Conservation (phyloP, 2,797 vertebrate species). For the Ficedula albicollis region DNA sequence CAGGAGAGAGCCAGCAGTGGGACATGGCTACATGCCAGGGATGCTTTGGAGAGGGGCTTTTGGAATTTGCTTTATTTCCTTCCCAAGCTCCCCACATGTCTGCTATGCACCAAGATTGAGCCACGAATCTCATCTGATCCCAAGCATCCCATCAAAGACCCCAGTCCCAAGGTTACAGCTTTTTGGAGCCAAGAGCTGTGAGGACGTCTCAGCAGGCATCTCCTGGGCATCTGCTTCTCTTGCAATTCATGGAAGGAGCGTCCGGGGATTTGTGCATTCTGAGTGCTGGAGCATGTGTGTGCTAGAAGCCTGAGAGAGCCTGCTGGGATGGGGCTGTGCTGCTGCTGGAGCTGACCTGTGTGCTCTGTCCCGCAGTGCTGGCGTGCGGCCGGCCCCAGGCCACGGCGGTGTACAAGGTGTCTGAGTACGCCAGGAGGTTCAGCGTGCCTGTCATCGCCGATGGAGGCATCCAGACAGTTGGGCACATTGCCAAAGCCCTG, state of each 20-base stretch:
- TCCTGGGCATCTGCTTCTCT: neutral
- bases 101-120: neutral
- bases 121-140: rapidly evolving
- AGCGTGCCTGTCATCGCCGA: slow-evolving; percentile 95
- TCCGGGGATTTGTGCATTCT: neutral
- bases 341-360: neutral
- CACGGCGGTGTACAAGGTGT: slow-evolving; percentile 97
- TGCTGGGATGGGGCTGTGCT: neutral
- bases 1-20: neutral
- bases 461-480: slow-evolving; percentile 94
- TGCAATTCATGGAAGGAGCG: neutral
- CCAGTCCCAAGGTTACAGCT: neutral
- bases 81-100: neutral
- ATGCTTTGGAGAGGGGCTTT: slow-evolving; percentile 6
- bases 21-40: neutral
- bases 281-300: slow-evolving; percentile 55
- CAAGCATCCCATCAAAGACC: neutral
- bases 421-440: slow-evolving; percentile 93
- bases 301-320: slow-evolving; percentile 24
- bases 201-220: neutral
- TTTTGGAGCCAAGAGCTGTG: neutral
- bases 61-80: neutral
- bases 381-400: slow-evolving; percentile 95
- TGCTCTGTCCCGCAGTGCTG: slow-evolving; percentile 80
- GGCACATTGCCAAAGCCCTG: slow-evolving; percentile 93